Evolutionary conservation across 2,113 vertebrate species (phyloP).

Genomic region (Apteryx owenii): DNA sequence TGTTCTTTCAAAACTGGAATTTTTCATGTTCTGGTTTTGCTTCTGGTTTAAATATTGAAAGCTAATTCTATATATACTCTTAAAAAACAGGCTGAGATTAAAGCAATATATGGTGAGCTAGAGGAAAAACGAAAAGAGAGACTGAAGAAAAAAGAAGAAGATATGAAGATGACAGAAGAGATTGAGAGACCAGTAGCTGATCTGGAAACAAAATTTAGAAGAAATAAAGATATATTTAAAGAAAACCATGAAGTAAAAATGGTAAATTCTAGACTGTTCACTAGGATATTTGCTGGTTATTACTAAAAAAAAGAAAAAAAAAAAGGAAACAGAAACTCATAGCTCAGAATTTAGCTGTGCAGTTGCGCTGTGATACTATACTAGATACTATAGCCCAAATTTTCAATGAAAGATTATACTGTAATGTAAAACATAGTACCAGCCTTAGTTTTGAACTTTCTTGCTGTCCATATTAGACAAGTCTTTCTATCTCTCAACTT

Average conservation of each 20-base stretch:
- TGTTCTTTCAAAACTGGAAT: not conserved
- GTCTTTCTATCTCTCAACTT: not conserved
- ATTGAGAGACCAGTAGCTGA: not conserved
- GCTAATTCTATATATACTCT: not conserved
- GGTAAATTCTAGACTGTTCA: not conserved
- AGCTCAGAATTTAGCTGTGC: not conserved
- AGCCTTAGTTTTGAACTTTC: not conserved
- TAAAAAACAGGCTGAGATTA: constrained; percentile 60
- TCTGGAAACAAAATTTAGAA: constrained; percentile 59
- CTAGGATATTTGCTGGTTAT: not conserved
- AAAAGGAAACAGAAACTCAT: not conserved
- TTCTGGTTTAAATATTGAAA: not conserved
- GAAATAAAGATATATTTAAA: constrained; percentile 15
- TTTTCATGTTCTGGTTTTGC: not conserved
- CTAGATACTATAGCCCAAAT: not conserved
- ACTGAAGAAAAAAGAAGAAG: constrained; percentile 32
- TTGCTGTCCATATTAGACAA: not conserved
- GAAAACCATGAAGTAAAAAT: constrained; percentile 44
- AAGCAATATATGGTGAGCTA: not conserved
- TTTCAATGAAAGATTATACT: not conserved
- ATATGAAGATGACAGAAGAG: constrained; percentile 54
- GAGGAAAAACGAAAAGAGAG: constrained; percentile 14
- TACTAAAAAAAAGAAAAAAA: not conserved
- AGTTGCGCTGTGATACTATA: not conserved
- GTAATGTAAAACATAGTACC: not conserved